phyloP scores from a whole-genome alignment of 2,797 vertebrate genomes.

The Aldrovandia affinis region DNA sequence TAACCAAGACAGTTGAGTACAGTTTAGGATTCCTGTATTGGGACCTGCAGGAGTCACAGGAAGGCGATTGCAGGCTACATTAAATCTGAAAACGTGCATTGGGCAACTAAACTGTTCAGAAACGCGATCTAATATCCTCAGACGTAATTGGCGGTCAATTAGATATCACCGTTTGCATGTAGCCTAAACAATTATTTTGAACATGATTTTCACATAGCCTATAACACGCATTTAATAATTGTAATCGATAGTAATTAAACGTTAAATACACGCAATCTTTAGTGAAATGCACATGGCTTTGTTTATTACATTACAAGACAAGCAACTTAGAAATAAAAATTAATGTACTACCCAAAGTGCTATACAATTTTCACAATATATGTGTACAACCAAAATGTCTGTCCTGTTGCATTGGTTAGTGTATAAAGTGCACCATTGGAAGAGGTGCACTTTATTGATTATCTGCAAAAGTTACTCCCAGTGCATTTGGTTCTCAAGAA shows the following conservation, averaged over 20 bases:
- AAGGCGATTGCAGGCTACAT: neutral
- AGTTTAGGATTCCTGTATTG: neutral
- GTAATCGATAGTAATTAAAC: neutral
- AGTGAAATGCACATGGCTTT: neutral
- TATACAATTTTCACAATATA: neutral
- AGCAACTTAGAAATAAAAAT: neutral
- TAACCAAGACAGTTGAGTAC: neutral
- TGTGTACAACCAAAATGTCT: neutral
- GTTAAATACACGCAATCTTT: neutral
- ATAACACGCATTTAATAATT: too few relatives aligned
- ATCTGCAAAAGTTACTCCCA: neutral
- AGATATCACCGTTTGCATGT: neutral
- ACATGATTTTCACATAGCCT: neutral
- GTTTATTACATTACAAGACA: neutral
- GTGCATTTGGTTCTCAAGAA: too few relatives aligned
- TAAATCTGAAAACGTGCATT: neutral
- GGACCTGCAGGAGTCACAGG: neutral
- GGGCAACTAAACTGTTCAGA: neutral
- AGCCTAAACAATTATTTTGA: neutral
- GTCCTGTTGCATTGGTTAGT: neutral
- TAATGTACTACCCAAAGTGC: neutral
- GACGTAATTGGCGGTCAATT: neutral
- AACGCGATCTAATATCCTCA: neutral
- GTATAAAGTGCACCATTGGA: neutral
- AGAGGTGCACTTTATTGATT: neutral